These are phyloP conservation scores for Drosophila buzzatii DNA, from an alignment of 2,888 invertebrate genomes.

Conservation along the genomic window DNA sequence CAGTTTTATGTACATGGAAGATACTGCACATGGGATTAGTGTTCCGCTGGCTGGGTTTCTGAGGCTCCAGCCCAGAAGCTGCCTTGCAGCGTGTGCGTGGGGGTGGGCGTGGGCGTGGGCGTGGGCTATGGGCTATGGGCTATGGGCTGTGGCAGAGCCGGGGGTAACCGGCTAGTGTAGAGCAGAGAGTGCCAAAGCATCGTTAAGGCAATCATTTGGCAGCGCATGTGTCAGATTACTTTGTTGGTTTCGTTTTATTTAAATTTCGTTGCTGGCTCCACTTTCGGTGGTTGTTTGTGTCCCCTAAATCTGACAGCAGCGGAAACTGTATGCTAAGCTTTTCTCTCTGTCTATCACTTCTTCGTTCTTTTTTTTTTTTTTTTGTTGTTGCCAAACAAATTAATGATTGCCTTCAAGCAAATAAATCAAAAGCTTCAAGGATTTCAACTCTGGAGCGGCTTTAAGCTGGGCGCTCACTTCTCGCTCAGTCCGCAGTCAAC, in stretches of 20 bases:
- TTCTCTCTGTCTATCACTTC: background rate
- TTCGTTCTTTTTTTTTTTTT: conserved; percentile 3
- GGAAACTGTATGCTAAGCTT: conserved; percentile 66
- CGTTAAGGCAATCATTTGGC: conserved; percentile 71
- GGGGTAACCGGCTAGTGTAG: conserved; percentile 4
- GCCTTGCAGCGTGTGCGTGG: conserved; percentile 22
- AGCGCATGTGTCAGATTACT: conserved; percentile 79
- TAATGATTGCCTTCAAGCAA: conserved; percentile 70
- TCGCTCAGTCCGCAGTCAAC: conserved; percentile 32
- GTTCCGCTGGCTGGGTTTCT: conserved; percentile 16
- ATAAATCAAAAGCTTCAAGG: conserved; percentile 73
- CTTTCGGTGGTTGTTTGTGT: conserved; percentile 49
- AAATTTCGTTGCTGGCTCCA: conserved; percentile 47
- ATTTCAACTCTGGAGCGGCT: conserved; percentile 27
- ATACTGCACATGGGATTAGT: conserved; percentile 64
- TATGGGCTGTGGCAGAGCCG: background rate
- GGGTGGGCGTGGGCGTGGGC: conserved; percentile 1
- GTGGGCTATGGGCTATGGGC: background rate
- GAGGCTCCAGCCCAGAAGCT: conserved; percentile 5
- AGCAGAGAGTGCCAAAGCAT: background rate
- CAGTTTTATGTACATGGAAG: conserved; percentile 54
- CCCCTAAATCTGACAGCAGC: conserved; percentile 73
- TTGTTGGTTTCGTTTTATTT: conserved; percentile 69
- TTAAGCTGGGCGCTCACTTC: conserved; percentile 40
- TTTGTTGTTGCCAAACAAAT: conserved; percentile 53